phyloP scores from a whole-genome alignment of 2,113 vertebrate species.

The Psittacula cyanocephala region DNA sequence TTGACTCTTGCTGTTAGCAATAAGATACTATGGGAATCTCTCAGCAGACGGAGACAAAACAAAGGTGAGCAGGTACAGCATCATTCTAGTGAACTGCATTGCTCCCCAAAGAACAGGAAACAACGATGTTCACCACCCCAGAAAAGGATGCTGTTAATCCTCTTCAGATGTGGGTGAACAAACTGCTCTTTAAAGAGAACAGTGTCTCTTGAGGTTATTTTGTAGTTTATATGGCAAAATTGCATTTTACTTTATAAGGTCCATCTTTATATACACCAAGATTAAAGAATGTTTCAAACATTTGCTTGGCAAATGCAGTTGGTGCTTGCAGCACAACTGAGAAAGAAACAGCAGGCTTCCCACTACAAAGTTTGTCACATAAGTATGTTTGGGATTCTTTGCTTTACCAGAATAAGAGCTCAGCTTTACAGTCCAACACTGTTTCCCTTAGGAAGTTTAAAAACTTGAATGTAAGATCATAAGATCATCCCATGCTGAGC shows the following conservation, averaged over 20 bases:
- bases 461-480: background rate
- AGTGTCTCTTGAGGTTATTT: background rate
- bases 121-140: fast-evolving
- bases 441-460: background rate
- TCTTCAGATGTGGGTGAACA: background rate
- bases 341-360: background rate
- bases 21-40: background rate
- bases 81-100: fast-evolving
- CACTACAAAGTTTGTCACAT: background rate
- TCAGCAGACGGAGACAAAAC: background rate
- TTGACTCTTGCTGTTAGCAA: background rate
- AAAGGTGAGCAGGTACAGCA: background rate
- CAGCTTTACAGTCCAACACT: background rate
- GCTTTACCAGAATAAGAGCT: background rate
- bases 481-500: background rate
- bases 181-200: background rate
- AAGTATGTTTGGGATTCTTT: background rate
- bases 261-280: background rate
- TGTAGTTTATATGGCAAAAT: background rate
- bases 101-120: background rate
- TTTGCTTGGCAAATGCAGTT: background rate
- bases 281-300: background rate
- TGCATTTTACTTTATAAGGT: background rate
- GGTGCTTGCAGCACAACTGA: background rate
- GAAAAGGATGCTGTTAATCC: background rate